phyloP scores from a whole-genome alignment of 2,113 vertebrate species.

The Micronycteris hirsuta region DNA sequence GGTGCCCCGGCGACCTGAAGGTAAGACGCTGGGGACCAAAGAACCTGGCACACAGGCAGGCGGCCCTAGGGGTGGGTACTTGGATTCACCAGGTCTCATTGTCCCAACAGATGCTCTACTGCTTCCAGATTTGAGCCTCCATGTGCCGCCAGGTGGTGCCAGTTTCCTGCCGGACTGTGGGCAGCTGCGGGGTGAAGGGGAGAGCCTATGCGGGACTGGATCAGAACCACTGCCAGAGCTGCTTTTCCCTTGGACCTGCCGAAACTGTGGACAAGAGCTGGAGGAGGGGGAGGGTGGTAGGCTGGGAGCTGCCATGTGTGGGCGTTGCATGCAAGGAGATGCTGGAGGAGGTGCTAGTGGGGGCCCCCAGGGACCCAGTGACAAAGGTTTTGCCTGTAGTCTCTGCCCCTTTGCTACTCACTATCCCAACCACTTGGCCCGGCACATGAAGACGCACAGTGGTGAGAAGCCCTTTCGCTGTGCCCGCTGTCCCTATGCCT shows the following conservation, averaged over 20 bases:
- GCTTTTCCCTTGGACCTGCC: slow-evolving; percentile 93
- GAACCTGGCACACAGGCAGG: slow-evolving; percentile 34
- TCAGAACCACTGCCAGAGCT: slow-evolving; percentile 83
- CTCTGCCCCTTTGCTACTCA: slow-evolving; percentile 96
- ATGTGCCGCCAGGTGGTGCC: slow-evolving; percentile 58
- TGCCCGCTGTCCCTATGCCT: slow-evolving; percentile 94
- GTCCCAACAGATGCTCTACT: slow-evolving; percentile 56
- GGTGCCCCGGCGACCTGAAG: slow-evolving; percentile 65
- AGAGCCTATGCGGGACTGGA: slow-evolving; percentile 69
- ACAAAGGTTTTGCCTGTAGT: slow-evolving; percentile 92
- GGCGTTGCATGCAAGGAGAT: slow-evolving; percentile 91
- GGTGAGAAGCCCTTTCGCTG: slow-evolving; percentile 98
- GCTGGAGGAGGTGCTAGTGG: slow-evolving; percentile 80
- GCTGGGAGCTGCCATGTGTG: slow-evolving; percentile 87
- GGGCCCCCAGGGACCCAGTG: slow-evolving; percentile 70
- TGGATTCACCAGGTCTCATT: slow-evolving; percentile 20
- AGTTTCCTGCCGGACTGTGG: slow-evolving; percentile 68
- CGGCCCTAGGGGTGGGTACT: background rate
- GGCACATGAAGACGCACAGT: slow-evolving; percentile 99
- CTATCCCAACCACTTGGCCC: slow-evolving; percentile 96
- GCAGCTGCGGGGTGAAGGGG: slow-evolving; percentile 4
- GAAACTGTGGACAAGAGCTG: slow-evolving; percentile 90
- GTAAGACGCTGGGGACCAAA: slow-evolving; percentile 21
- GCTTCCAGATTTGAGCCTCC: slow-evolving; percentile 71
- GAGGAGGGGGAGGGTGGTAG: slow-evolving; percentile 87